These are phyloP conservation scores for Drosophila santomea DNA, from an alignment of 1,140 invertebrate species.

Conservation along the genomic window DNA sequence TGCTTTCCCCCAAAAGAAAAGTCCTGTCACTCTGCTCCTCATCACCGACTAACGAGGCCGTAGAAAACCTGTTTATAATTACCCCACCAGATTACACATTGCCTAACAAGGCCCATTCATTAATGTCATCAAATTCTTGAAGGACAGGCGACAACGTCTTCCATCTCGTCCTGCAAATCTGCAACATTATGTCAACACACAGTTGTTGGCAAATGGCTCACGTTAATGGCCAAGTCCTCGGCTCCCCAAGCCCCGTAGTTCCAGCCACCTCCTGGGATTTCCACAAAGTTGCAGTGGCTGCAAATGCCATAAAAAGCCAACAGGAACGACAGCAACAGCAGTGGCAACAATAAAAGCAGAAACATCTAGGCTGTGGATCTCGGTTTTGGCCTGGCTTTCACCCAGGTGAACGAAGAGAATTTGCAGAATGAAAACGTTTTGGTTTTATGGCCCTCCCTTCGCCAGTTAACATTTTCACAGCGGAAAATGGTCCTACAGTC, in stretches of 20 bases:
- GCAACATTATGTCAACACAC: conserved; percentile 74
- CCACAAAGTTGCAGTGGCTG: conserved; percentile 67
- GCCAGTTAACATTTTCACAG: conserved; percentile 66
- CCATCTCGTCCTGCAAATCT: conserved; percentile 43
- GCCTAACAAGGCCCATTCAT: conserved; percentile 72
- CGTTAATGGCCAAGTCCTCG: conserved; percentile 52
- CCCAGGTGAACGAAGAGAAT: conserved; percentile 43
- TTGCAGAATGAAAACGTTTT: conserved; percentile 54
- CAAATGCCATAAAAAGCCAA: conserved; percentile 69
- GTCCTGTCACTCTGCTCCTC: conserved; percentile 10
- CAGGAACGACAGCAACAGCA: conserved; percentile 40
- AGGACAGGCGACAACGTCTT: conserved; percentile 47
- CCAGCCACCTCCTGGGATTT: conserved; percentile 10
- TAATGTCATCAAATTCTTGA: conserved; percentile 73
- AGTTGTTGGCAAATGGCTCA: conserved; percentile 50
- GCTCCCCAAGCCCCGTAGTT: not conserved
- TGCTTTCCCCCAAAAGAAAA: not conserved
- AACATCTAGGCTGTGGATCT: conserved; percentile 37
- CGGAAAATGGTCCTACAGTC: conserved; percentile 44
- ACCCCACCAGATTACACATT: conserved; percentile 71
- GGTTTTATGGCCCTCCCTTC: conserved; percentile 38
- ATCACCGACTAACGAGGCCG: conserved; percentile 25
- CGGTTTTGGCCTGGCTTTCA: conserved; percentile 12
- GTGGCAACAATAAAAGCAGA: conserved; percentile 47
- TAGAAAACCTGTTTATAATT: conserved; percentile 67